Evolutionary conservation across 2,888 invertebrate genomes (phyloP).

Genomic region (Heliconius hortense): DNA sequence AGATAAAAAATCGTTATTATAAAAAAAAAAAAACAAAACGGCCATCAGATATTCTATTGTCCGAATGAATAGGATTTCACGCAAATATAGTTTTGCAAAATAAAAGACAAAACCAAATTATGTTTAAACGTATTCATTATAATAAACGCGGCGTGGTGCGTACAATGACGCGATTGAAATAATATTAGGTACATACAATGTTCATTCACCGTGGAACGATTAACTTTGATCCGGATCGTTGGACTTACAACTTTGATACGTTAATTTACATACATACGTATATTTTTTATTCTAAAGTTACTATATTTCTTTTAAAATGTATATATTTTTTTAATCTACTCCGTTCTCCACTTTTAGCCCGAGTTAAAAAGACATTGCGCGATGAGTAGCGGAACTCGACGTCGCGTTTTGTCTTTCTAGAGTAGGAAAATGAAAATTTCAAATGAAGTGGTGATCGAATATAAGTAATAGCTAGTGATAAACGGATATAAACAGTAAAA

Average conservation of each 20-base stretch:
- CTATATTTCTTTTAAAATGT: not conserved
- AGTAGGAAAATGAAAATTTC: too few relatives aligned
- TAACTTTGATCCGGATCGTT: conserved; percentile 29
- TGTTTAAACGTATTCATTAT: conserved; percentile 27
- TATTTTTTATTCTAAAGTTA: not conserved
- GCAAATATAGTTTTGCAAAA: conserved; percentile 31
- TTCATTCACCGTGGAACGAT: conserved; percentile 33
- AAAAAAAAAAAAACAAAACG: conserved; percentile 12
- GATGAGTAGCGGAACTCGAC: not conserved
- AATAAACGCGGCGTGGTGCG: conserved; percentile 16
- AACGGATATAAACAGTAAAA: too few relatives aligned
- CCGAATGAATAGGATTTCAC: conserved; percentile 15
- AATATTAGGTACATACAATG: conserved; percentile 32
- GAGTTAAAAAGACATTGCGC: not conserved
- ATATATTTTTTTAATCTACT: not conserved
- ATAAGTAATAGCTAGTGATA: too few relatives aligned
- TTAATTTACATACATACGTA: not conserved
- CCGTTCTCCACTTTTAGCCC: not conserved
- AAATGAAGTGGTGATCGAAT: too few relatives aligned
- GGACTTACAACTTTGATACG: conserved; percentile 26
- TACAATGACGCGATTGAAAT: conserved; percentile 32
- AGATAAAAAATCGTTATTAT: conserved; percentile 11
- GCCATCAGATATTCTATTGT: conserved; percentile 16
- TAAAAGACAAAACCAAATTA: conserved; percentile 10
- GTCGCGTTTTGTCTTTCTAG: too few relatives aligned